Evolutionary conservation across 2,113 vertebrate genomes (phyloP).

Genomic region (Onychostoma macrolepis): DNA sequence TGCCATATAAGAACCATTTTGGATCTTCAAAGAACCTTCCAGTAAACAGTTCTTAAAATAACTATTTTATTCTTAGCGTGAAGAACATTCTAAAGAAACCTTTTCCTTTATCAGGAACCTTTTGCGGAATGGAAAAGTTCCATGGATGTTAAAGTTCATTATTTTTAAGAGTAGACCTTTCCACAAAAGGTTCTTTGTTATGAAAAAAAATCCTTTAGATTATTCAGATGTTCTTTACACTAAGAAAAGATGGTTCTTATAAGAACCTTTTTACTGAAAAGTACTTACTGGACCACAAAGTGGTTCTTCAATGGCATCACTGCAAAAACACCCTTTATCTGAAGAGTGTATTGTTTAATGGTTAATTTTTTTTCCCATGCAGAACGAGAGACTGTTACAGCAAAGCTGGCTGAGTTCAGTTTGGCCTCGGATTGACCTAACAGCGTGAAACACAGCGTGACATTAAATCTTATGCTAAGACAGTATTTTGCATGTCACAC

Average conservation of each 20-base stretch:
- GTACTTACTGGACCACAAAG: background rate
- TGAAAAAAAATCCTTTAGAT: no score
- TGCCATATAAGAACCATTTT: no score
- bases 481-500: constrained; percentile 20
- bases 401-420: constrained; percentile 7
- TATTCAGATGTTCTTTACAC: background rate
- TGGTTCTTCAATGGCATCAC: background rate
- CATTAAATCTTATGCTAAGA: constrained; percentile 37
- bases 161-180: background rate
- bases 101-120: no score
- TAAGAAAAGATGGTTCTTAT: background rate
- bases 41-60: no score
- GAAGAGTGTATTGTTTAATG: background rate
- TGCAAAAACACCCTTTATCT: background rate
- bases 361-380: background rate
- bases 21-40: no score
- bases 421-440: constrained; percentile 23
- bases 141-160: background rate
- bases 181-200: background rate
- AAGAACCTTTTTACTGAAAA: background rate
- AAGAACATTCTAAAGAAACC: no score
- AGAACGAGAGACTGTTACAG: background rate
- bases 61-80: no score
- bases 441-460: constrained; percentile 28
- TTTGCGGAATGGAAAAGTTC: background rate